A percentile compares a stretch with the other conserved stretches of the same genome.
Evolutionary conservation across 64 coral and sea anemone species (phyloP).

Genomic region (Platygyra sinensis): DNA sequence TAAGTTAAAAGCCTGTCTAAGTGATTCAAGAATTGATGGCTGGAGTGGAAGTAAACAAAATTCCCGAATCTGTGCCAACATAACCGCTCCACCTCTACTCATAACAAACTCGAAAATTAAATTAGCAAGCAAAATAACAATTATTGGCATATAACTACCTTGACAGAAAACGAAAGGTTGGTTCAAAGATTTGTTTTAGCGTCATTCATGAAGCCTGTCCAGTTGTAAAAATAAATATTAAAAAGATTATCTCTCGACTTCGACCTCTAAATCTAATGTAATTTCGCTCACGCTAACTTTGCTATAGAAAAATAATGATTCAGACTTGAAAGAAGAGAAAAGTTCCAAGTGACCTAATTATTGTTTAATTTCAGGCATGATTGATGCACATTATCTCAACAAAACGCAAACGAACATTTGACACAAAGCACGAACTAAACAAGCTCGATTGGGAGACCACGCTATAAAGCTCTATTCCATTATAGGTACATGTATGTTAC

Average conservation of each 20-base stretch:
- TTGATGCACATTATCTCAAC: constrained; percentile 15
- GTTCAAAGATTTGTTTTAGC: not conserved
- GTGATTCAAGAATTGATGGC: constrained; percentile 10
- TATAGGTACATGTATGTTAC: constrained; percentile 72
- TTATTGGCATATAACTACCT: not conserved
- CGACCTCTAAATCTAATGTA: not conserved
- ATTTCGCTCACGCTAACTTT: not conserved
- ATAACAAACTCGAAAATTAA: not conserved
- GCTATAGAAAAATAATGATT: not conserved
- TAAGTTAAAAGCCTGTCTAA: not conserved
- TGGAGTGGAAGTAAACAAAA: not conserved
- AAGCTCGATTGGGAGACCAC: not conserved
- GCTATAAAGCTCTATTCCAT: constrained; percentile 58
- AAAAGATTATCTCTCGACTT: not conserved
- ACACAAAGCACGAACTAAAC: not conserved
- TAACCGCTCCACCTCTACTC: not conserved
- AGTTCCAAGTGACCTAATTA: constrained; percentile 20
- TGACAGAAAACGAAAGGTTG: not conserved
- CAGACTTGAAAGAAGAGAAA: not conserved
- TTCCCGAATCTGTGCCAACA: not conserved
- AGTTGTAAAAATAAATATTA: not conserved
- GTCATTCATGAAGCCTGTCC: no score
- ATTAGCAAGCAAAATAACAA: not conserved
- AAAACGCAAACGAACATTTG: not conserved
- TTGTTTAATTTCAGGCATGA: constrained; percentile 11